Percentiles rank a stretch among this genome's conserved stretches.
These are phyloP conservation scores for Lepidurus couesii DNA, from an alignment of 1,140 invertebrate genomes.

Conservation along the genomic window DNA sequence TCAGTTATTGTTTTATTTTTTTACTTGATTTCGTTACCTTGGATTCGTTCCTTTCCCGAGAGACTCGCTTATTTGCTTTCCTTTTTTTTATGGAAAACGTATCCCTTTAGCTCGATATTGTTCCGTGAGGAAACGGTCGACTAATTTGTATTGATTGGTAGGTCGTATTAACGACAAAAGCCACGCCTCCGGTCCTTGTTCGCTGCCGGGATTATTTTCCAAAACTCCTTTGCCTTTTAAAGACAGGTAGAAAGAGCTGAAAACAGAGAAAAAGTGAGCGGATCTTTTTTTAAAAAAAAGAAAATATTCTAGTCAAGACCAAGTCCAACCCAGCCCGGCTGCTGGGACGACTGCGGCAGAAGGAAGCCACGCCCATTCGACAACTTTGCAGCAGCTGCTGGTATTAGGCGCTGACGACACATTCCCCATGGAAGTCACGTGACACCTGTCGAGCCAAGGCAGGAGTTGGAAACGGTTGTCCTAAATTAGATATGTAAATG, in stretches of 20 bases:
- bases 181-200: not conserved
- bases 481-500: conserved; percentile 1
- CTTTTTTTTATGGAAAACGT: too few relatives aligned
- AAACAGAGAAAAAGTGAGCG: not conserved
- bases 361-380: conserved; percentile 26
- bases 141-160: conserved; percentile 17
- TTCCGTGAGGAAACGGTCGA: not conserved
- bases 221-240: conserved; percentile 18
- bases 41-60: too few relatives aligned
- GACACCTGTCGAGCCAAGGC: conserved; percentile 29
- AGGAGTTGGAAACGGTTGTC: conserved; percentile 25
- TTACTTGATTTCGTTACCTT: too few relatives aligned
- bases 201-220: conserved; percentile 12
- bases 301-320: conserved; percentile 24
- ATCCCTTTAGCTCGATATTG: too few relatives aligned
- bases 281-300: conserved; percentile 23
- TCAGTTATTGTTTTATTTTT: not conserved
- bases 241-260: conserved; percentile 11
- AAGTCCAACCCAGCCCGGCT: conserved; percentile 28
- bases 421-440: conserved; percentile 34
- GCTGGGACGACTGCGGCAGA: conserved; percentile 26
- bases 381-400: conserved; percentile 28
- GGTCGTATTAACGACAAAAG: conserved; percentile 14
- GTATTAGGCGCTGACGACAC: conserved; percentile 27
- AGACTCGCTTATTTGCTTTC: too few relatives aligned